These are phyloP conservation scores for Petrolisthes cinctipes DNA, from an alignment of 2,888 invertebrate species.

Conservation along the genomic window DNA sequence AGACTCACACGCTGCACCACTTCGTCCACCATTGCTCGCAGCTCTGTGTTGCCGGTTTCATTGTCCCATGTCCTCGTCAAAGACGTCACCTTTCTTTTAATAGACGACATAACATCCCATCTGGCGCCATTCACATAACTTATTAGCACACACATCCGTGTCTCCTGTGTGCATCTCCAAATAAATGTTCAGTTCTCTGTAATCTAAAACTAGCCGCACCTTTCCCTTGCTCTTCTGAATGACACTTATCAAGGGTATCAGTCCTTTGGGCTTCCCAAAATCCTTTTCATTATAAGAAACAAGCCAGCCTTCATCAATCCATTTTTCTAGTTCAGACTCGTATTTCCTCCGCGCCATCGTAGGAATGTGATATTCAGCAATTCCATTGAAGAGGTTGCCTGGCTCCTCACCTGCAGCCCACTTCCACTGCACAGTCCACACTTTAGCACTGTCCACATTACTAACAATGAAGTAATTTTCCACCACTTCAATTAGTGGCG, in stretches of 20 bases:
- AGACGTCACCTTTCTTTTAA: no score
- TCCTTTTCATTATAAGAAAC: neutral
- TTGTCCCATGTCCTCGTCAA: constrained; percentile 10
- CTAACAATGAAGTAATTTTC: neutral
- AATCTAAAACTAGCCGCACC: constrained; percentile 27
- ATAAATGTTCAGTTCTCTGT: constrained; percentile 18
- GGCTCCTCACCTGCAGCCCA: neutral
- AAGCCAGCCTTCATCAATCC: neutral
- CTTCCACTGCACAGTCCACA: constrained; percentile 8
- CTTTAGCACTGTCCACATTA: neutral
- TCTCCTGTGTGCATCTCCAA: neutral
- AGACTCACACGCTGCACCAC: neutral
- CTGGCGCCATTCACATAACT: constrained; percentile 22
- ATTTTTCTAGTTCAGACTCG: no score
- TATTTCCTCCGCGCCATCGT: no score
- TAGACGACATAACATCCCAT: neutral
- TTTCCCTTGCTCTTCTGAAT: neutral
- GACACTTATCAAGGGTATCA: neutral
- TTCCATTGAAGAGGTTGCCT: neutral
- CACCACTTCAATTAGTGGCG: neutral
- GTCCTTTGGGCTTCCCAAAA: neutral
- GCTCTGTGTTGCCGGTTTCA: neutral
- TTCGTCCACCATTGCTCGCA: neutral
- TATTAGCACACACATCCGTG: no score
- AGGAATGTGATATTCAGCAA: no score